Evolutionary conservation across 2,113 vertebrate genomes (phyloP).

Genomic region (Eretmochelys imbricata): DNA sequence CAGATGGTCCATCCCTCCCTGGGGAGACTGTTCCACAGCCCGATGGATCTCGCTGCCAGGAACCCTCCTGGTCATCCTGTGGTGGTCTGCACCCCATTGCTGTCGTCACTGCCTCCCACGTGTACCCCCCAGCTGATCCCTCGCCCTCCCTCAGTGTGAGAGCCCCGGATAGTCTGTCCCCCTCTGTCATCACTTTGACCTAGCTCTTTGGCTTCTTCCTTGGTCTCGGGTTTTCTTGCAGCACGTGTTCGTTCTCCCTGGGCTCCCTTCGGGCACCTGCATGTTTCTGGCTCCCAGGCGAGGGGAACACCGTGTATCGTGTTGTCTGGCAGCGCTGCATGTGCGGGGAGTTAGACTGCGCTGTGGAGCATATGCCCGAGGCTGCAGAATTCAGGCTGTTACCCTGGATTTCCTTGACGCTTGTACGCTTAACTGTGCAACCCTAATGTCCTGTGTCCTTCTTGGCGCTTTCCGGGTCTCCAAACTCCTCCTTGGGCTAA

Average conservation of each 20-base stretch:
- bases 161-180: background rate
- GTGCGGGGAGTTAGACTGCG: background rate
- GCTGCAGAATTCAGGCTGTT: background rate
- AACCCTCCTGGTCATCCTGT: background rate
- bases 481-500: constrained; percentile 22
- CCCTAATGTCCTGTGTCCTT: background rate
- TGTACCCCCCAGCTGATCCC: background rate
- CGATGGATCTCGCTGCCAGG: background rate
- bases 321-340: background rate
- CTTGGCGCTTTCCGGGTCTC: background rate
- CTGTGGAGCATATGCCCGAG: accelerated
- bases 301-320: background rate
- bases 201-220: background rate
- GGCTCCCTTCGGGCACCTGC: background rate
- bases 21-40: background rate
- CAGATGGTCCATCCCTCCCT: background rate
- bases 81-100: background rate
- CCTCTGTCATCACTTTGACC: background rate
- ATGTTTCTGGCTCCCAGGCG: background rate
- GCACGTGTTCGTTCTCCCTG: background rate
- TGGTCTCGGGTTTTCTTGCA: background rate
- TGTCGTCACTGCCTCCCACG: background rate
- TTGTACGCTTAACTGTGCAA: background rate
- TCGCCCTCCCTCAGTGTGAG: background rate
- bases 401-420: background rate